Evolutionary conservation across 2,113 vertebrate species (phyloP), one percentile per base, ranked within the genome.

Genomic region (Dipodomys ordii): DNA sequence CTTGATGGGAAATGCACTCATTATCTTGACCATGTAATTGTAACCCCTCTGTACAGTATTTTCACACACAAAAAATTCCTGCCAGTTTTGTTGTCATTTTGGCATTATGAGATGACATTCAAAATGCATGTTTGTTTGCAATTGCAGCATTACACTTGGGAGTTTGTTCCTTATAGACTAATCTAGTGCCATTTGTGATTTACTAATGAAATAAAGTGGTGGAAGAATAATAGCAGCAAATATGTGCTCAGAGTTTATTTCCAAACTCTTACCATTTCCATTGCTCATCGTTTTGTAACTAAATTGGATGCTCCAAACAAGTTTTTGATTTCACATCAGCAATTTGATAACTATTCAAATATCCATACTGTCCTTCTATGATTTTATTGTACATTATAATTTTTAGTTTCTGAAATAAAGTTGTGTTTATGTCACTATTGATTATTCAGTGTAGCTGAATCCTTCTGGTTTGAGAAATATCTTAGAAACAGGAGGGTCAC

Each of bases 371-470:
- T 76, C 39, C 11, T 90, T 30, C 30, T 83, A 80, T 79, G 94
- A 87, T 93, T 96, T 96, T 89, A 95, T 87, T 94, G 94, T 95
- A 76, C 44, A 71, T 89, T 22, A 71, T 65, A 87, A 91, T 22
- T 6, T 65, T 93, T 90, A 90, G 79, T 30, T 91, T 89, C 39
- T 78, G 35, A 83, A 88, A 83, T 88, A 96, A 91, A 92, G 71
- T 39, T 83, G 35, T 88, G 4, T 12, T 86, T 87, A 94, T 46
- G 65, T 88, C 5, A 67, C 12, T 79, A 44, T 35, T 88, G 53
- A 87, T 87, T 60, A 76, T 85, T 92, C 78, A 87, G 81, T 83
- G 44, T 72, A 82, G 22, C 10, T 83, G 80, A 93, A 68, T 86
- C 68, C 81, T 68, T 22, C 62, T 74, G 32, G 23, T 69, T 74